Evolutionary conservation across 2,797 vertebrate species (phyloP).

Genomic region (Pangasius krempfi): DNA sequence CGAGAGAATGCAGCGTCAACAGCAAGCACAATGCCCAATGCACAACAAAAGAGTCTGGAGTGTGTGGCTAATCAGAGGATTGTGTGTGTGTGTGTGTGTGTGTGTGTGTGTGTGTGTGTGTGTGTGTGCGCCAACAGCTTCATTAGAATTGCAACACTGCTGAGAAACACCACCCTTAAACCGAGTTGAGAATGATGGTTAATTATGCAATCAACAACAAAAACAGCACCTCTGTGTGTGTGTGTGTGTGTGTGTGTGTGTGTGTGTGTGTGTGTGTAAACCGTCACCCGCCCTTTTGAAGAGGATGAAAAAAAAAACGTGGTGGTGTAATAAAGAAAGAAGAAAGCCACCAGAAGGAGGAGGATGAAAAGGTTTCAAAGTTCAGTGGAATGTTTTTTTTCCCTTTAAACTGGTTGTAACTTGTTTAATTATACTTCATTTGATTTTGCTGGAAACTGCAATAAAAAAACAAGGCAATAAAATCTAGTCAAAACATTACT

Average conservation of each 20-base stretch:
- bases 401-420: not conserved
- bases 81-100: not conserved
- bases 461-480: not conserved
- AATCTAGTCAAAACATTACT: no score
- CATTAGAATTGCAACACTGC: constrained; percentile 1
- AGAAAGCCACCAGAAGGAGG: not conserved
- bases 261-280: constrained; percentile 37
- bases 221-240: constrained; percentile 17
- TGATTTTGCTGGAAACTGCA: not conserved
- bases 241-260: constrained; percentile 24
- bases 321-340: not conserved
- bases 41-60: constrained; percentile 28
- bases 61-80: constrained; percentile 27
- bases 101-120: constrained; percentile 12
- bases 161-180: not conserved
- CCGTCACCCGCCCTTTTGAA: constrained; percentile 30
- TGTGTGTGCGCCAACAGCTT: constrained; percentile 1
- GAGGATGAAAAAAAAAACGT: not conserved
- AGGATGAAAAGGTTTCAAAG: constrained; percentile 12
- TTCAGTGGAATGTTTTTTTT: not conserved
- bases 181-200: not conserved
- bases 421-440: constrained; percentile 9
- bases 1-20: not conserved
- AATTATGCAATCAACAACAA: not conserved
- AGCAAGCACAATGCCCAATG: not conserved